phyloP scores from a whole-genome alignment of 2,797 vertebrate species.

The Urophycis tenuis region DNA sequence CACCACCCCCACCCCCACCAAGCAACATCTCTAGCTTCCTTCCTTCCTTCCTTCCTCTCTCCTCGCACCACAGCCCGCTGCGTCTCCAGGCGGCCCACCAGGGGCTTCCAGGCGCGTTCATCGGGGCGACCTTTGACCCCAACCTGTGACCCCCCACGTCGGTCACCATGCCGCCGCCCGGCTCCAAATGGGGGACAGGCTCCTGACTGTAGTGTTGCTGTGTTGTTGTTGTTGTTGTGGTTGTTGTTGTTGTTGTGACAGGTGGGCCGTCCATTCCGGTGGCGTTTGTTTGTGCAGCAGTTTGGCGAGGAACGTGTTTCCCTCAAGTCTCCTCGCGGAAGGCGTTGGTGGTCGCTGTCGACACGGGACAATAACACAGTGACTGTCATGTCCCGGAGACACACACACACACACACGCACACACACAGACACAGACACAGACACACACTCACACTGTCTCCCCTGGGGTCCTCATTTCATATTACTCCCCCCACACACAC shows the following conservation, averaged over 20 bases:
- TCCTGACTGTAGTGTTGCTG: too few species aligned
- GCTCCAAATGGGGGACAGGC: not conserved
- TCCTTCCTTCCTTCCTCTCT: not conserved
- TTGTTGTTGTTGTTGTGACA: too few species aligned
- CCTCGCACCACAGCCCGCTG: not conserved
- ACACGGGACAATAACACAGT: not conserved
- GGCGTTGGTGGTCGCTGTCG: not conserved
- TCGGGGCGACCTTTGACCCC: not conserved
- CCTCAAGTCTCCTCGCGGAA: not conserved
- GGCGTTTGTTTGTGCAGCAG: not conserved
- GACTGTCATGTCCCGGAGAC: too few species aligned
- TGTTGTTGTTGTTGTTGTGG: too few species aligned
- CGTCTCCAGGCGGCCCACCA: too few species aligned
- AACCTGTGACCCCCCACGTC: not conserved
- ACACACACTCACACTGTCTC: slow-evolving; percentile 52
- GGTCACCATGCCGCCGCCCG: not conserved
- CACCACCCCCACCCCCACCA: not conserved
- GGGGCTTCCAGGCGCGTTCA: slow-evolving; percentile 43
- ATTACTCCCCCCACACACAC: slow-evolving; percentile 59
- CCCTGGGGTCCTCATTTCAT: slow-evolving; percentile 48
- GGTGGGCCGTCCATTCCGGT: too few species aligned
- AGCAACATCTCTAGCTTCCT: not conserved
- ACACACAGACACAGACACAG: slow-evolving; percentile 27
- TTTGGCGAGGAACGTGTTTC: not conserved
- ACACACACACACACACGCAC: slow-evolving; percentile 50